These are phyloP conservation scores for Ispidina picta DNA, from an alignment of 2,797 vertebrate species.

Conservation along the genomic window DNA sequence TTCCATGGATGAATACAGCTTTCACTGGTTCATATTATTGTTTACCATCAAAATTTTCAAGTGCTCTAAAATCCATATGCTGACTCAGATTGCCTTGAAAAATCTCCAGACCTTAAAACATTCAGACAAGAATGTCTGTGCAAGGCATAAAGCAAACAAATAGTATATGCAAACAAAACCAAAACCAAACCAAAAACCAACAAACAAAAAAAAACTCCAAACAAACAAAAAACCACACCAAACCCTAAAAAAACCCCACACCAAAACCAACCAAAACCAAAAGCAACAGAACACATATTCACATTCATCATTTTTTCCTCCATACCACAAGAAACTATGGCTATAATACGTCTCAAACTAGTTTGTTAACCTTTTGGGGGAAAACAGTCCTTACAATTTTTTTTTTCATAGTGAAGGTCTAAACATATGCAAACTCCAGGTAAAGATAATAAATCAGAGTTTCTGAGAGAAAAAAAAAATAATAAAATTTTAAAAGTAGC, in stretches of 20 bases:
- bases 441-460: neutral
- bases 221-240: too few species aligned
- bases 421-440: neutral
- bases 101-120: neutral
- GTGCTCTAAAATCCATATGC: neutral
- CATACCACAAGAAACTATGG: neutral
- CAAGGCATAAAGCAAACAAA: neutral
- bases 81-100: slow-evolving; percentile 6
- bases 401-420: neutral
- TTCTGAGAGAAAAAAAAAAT: neutral
- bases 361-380: rapidly evolving
- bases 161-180: neutral
- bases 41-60: neutral
- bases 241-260: neutral
- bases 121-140: neutral
- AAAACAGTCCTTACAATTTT: neutral
- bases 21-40: neutral
- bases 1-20: neutral
- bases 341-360: neutral
- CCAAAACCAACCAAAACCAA: neutral
- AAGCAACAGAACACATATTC: neutral
- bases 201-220: neutral
- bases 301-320: neutral
- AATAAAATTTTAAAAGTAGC: neutral
- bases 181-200: neutral